Evolutionary conservation across 1,140 invertebrate species (phyloP), one percentile per base, ranked within the genome.

Genomic region (Anoplophora glabripennis): DNA sequence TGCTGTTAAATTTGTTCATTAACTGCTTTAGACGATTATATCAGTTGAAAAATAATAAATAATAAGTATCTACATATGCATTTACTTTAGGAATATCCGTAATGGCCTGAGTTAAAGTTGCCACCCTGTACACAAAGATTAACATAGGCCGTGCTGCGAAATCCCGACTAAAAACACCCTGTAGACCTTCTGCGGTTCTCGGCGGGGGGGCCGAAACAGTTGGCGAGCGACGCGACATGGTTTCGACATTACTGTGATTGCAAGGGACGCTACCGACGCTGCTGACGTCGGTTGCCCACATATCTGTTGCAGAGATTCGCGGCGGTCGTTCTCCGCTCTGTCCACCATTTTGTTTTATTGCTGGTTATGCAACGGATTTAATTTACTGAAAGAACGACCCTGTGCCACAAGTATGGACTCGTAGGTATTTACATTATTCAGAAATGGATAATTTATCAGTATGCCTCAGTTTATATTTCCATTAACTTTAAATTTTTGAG

Each of bases 211-310:
- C 67, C 65, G 67, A 69, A 69, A 67, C 65, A 64, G 63, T 64
- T 48, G 55, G 59, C 52, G 47, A 47, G 49, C 49, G 54, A 53
- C 47, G 61, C 68, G 65, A 69, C 70, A 70, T 70, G 70, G 65
- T 70, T 71, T 70, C 70, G 70, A 71, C 70, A 69, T 71, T 71
- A 68, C 66, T 60, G 66, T 64, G 67, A 71, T 71, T 71, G 69
- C 62, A 54, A 65, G 67, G 63, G 65, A 65, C 54, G 59, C 11
- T 48, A 21, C 42, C 49, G 61, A 57, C 57, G 66, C 28, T 60
- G 64, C 63, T 67, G 70, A 68, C 66, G 61, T 66, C 66, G 67
- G 70, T 70, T 68, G 58, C 61, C 70, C 67, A 65, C 67, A 70
- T 66, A 70, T 69, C 68, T 68, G 68, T 65, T 68, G 65, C 68